Percentiles rank a stretch among this genome's conserved stretches.
These are phyloP conservation scores for Eubucco bourcierii DNA, from an alignment of 2,113 vertebrate genomes.

Conservation along the genomic window DNA sequence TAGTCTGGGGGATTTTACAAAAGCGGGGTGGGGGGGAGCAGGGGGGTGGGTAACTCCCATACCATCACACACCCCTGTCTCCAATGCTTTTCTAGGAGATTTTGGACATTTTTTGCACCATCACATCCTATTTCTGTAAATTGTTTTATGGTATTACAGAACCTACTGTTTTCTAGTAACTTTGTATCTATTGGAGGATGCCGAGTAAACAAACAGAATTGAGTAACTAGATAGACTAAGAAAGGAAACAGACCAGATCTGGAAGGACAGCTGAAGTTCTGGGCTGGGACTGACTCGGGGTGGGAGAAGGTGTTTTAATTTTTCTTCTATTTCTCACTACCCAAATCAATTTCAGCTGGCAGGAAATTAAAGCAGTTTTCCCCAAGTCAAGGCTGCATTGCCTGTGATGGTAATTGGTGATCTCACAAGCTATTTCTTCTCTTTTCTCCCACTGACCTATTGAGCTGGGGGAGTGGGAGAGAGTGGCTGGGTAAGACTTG, in stretches of 20 bases:
- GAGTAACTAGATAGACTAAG: neutral
- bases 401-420: rapidly evolving
- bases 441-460: neutral
- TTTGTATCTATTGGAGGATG: neutral
- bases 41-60: too few species aligned
- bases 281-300: rapidly evolving
- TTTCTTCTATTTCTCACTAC: neutral
- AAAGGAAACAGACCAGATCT: too few species aligned
- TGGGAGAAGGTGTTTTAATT: neutral
- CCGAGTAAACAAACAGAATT: neutral
- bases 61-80: neutral
- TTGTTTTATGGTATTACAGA: neutral
- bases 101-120: neutral
- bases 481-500: neutral
- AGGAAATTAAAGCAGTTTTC: neutral
- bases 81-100: neutral
- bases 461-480: neutral
- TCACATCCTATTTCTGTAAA: neutral
- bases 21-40: too few species aligned
- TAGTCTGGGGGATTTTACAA: too few species aligned
- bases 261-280: too few species aligned
- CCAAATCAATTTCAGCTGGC: neutral
- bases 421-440: neutral
- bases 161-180: neutral
- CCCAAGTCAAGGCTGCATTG: neutral